These are phyloP conservation scores for Physella acuta DNA, from an alignment of 1,140 invertebrate genomes.

Conservation along the genomic window DNA sequence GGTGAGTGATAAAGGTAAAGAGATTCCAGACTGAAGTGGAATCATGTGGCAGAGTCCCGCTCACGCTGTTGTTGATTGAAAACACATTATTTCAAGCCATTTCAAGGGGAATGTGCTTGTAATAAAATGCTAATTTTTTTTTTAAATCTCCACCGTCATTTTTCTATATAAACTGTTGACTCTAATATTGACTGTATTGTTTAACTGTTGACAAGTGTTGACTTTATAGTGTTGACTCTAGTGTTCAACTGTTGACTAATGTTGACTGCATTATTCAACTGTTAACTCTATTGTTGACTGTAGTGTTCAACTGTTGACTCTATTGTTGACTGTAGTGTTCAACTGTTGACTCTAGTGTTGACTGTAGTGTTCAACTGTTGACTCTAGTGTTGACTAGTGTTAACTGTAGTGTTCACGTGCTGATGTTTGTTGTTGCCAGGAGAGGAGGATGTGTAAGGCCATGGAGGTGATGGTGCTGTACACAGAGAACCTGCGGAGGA, in stretches of 20 bases:
- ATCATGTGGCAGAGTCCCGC: no score
- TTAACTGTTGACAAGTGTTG: no score
- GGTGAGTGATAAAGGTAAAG: no score
- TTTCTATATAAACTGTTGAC: neutral
- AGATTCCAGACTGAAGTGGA: no score
- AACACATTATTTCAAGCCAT: no score
- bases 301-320: neutral
- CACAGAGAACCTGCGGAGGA: constrained; percentile 63
- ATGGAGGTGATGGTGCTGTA: constrained; percentile 64
- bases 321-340: neutral
- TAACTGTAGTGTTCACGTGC: neutral
- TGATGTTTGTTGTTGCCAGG: constrained; percentile 46
- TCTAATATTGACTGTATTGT: neutral
- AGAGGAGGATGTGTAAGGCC: constrained; percentile 62
- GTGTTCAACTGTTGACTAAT: no score
- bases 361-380: neutral
- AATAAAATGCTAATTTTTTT: no score
- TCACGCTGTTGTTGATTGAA: no score
- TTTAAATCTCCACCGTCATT: neutral
- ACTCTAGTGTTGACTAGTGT: neutral
- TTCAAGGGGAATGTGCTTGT: no score
- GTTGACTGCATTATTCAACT: no score
- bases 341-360: neutral
- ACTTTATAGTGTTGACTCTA: no score
- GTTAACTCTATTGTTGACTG: no score